Evolutionary conservation across 2,797 vertebrate species (phyloP).

Genomic region (Paratrypauchen microcephalus): DNA sequence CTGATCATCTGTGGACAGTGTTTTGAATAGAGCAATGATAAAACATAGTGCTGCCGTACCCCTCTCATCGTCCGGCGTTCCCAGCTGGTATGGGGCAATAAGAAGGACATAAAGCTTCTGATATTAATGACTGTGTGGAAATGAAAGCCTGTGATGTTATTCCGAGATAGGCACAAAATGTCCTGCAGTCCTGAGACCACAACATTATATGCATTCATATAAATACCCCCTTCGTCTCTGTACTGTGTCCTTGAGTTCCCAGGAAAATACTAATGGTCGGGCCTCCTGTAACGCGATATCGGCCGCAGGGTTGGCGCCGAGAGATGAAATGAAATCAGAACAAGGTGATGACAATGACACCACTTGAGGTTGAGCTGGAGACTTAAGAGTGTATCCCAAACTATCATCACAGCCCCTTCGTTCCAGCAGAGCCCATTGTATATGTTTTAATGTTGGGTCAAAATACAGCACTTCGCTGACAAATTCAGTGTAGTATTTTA

Average conservation of each 20-base stretch:
- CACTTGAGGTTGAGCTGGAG: slow-evolving; percentile 76
- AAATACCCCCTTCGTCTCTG: slow-evolving; percentile 61
- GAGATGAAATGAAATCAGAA: slow-evolving; percentile 83
- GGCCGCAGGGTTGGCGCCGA: slow-evolving; percentile 70
- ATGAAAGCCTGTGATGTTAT: slow-evolving; percentile 72
- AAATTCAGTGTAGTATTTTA: too few species aligned
- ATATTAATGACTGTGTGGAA: slow-evolving; percentile 73
- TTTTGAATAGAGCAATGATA: slow-evolving; percentile 32
- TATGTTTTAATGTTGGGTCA: slow-evolving; percentile 34
- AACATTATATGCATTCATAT: slow-evolving; percentile 73
- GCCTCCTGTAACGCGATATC: slow-evolving; percentile 75
- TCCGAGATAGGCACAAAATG: slow-evolving; percentile 71
- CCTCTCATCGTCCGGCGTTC: slow-evolving; percentile 57
- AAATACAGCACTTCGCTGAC: slow-evolving; percentile 21
- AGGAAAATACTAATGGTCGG: slow-evolving; percentile 77
- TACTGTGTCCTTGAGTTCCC: slow-evolving; percentile 74
- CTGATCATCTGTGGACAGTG: slow-evolving; percentile 42
- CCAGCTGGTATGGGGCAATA: slow-evolving; percentile 70
- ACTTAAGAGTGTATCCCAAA: slow-evolving; percentile 60
- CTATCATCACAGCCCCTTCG: slow-evolving; percentile 35
- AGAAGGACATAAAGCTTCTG: slow-evolving; percentile 71
- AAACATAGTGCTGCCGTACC: slow-evolving; percentile 44
- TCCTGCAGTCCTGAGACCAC: slow-evolving; percentile 63
- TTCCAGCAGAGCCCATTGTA: slow-evolving; percentile 33
- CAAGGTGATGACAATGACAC: slow-evolving; percentile 82